A percentile compares a stretch with the other conserved stretches of the same genome.
These are phyloP conservation scores for Xenotilapia flavipinnis DNA, from an alignment of 2,113 vertebrate genomes.

Conservation along the genomic window DNA sequence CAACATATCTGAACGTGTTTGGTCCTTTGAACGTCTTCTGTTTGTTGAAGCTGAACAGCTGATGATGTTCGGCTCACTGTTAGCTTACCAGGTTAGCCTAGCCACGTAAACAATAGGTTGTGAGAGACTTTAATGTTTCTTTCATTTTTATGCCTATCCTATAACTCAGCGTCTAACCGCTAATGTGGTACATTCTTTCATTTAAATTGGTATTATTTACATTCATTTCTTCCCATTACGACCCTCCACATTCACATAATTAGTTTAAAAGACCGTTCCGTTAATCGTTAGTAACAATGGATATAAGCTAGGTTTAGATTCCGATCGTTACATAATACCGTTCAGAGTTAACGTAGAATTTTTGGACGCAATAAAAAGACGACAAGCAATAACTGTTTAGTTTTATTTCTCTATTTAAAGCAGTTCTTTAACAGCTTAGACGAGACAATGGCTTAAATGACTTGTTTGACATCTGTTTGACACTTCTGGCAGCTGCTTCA, in stretches of 20 bases:
- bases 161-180: background rate
- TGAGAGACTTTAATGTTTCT: background rate
- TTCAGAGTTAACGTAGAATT: background rate
- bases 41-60: background rate
- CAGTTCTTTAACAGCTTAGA: background rate
- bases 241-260: background rate
- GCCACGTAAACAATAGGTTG: constrained; percentile 55
- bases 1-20: background rate
- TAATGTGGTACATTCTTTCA: background rate
- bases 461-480: background rate
- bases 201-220: background rate
- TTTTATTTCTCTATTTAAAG: background rate
- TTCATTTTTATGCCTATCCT: background rate
- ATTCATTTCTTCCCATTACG: background rate
- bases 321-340: background rate
- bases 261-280: background rate
- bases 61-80: background rate
- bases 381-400: background rate
- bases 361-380: background rate
- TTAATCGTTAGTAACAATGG: background rate
- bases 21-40: background rate
- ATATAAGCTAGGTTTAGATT: background rate
- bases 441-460: background rate
- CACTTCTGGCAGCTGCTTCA: constrained; percentile 31
- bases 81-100: constrained; percentile 48